Evolutionary conservation across 2,113 vertebrate genomes (phyloP).

Genomic region (Rhea pennata): DNA sequence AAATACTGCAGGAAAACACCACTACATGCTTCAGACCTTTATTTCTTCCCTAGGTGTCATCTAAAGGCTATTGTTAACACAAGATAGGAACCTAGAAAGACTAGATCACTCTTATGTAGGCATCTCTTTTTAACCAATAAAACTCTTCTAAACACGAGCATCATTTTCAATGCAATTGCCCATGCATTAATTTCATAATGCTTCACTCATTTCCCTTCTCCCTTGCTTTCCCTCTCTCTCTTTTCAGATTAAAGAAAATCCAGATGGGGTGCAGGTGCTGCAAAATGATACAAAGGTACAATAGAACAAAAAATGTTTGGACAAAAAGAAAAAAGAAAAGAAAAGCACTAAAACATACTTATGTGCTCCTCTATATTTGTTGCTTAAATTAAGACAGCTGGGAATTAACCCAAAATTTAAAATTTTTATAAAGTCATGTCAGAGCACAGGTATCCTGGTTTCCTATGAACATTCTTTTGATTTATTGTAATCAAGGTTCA

Average conservation of each 20-base stretch:
- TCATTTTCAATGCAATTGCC: background rate
- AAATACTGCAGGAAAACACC: background rate
- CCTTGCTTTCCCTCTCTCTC: conserved; percentile 47
- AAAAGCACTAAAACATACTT: background rate
- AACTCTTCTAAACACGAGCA: background rate
- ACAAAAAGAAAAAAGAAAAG: background rate
- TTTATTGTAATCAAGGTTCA: background rate
- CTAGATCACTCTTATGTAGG: background rate
- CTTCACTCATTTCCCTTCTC: conserved; percentile 9
- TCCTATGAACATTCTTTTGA: background rate
- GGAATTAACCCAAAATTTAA: background rate
- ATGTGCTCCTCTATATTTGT: background rate
- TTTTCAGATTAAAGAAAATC: conserved; percentile 80
- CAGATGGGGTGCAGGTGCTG: conserved; percentile 99
- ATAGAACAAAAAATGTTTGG: background rate
- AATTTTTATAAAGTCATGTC: background rate
- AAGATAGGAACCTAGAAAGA: background rate
- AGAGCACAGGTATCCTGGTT: background rate
- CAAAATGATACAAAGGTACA: conserved; percentile 96
- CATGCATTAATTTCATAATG: background rate
- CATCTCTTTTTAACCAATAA: background rate
- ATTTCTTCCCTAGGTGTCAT: background rate
- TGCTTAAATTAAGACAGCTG: background rate
- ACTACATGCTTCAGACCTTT: background rate
- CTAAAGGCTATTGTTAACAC: background rate